Conservation (phyloP, 1,140 invertebrate species). For the Drosophila lowei region DNA sequence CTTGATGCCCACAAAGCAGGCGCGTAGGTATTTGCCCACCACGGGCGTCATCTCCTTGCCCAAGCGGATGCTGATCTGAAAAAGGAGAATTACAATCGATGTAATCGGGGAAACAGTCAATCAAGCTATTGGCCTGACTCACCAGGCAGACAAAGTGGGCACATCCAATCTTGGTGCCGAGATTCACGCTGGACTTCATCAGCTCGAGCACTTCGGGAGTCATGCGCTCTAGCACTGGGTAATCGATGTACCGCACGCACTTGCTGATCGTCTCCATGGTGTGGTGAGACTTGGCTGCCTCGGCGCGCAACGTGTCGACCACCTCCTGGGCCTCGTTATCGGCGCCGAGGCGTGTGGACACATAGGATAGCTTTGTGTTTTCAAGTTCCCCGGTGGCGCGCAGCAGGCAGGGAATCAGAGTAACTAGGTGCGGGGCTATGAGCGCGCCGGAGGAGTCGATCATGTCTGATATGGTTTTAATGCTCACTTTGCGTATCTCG, state of each 20-base stretch:
- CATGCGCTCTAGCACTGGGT: slow-evolving; percentile 89
- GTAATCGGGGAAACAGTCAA: neutral
- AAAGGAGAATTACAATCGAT: neutral
- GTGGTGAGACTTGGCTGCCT: slow-evolving; percentile 91
- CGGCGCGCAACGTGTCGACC: slow-evolving; percentile 90
- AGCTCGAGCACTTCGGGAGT: slow-evolving; percentile 92
- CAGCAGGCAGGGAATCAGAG: slow-evolving; percentile 92
- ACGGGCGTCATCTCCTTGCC: slow-evolving; percentile 84
- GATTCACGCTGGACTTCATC: slow-evolving; percentile 90
- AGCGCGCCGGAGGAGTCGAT: slow-evolving; percentile 90
- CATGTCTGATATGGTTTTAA: slow-evolving; percentile 93
- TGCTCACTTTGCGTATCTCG: slow-evolving; percentile 91
- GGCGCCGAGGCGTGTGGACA: slow-evolving; percentile 89
- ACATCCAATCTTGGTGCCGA: slow-evolving; percentile 93
- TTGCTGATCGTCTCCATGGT: slow-evolving; percentile 94
- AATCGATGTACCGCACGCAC: slow-evolving; percentile 93
- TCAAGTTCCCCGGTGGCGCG: slow-evolving; percentile 94
- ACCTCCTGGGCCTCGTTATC: slow-evolving; percentile 88
- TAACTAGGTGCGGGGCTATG: slow-evolving; percentile 91
- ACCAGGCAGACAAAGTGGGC: slow-evolving; percentile 92
- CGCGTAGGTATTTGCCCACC: slow-evolving; percentile 90
- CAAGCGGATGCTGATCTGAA: slow-evolving; percentile 83
- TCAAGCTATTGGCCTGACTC: slow-evolving; percentile 62
- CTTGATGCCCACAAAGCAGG: slow-evolving; percentile 90
- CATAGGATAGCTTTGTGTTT: slow-evolving; percentile 89